Conservation (phyloP, 1,140 invertebrate species). For the Anoplolepis gracilipes region DNA sequence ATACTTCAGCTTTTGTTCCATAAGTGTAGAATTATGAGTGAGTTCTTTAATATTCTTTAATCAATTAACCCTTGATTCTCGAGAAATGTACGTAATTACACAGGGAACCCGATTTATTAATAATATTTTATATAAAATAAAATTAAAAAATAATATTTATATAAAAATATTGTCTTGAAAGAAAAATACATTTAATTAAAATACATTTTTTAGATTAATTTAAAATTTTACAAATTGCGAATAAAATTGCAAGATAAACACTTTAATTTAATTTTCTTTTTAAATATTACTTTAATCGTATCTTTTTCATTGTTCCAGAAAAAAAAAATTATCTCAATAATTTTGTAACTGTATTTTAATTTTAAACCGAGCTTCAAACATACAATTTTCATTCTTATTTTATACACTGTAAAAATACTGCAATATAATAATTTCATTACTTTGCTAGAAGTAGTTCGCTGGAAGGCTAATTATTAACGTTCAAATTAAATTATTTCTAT, state of each 20-base stretch:
- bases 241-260: not conserved
- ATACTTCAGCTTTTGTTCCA: slow-evolving; percentile 8
- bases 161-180: not conserved
- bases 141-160: too few relatives aligned
- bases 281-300: not conserved
- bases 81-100: not conserved
- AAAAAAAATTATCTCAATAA: not conserved
- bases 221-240: not conserved
- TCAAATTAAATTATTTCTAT: slow-evolving; percentile 6
- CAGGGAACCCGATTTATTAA: not conserved
- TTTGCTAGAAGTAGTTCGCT: not conserved
- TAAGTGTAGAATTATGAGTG: not conserved
- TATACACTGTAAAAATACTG: not conserved
- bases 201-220: not conserved
- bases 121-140: too few relatives aligned
- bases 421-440: slow-evolving; percentile 5
- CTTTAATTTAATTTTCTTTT: slow-evolving; percentile 3
- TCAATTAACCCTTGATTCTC: not conserved
- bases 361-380: too few relatives aligned
- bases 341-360: slow-evolving; percentile 4
- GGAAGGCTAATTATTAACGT: not conserved
- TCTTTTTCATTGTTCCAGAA: not conserved
- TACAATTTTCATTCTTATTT: not conserved
- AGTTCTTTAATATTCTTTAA: slow-evolving; percentile 8
- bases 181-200: not conserved